Evolutionary conservation across 2,797 vertebrate genomes (phyloP), one percentile per base, ranked within the genome.

Genomic region (Octomys mimax): DNA sequence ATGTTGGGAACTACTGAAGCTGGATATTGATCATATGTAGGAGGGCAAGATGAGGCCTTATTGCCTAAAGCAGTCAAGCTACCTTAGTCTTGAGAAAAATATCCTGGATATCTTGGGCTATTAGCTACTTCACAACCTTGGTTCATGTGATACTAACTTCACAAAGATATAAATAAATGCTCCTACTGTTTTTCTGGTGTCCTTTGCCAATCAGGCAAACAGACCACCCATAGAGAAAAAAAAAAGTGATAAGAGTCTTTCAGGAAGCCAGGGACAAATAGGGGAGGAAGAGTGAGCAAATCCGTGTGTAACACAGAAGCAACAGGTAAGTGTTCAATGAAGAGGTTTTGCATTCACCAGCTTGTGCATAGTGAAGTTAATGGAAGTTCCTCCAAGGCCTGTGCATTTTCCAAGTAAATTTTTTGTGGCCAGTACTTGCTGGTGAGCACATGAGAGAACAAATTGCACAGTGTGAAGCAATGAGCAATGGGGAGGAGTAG

Each of bases 321-420:
- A 59, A 77, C 64, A 70, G 87, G 26, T 54, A 61, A 70, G 79
- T 33, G 49, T 94, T 85, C 59, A 57, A 46, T 75, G 54, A 36
- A 75, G 59, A 86, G 24, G 42, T 91, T 82, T 92, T 90, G 52
- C 75, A 64, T 66, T 86, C 78, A 81, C 26, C 28, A 84, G 26
- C 78, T 92, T 94, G 57, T 90, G 52, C 33, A 54, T 70, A 96
- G 78, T 61, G 28, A 89, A 93, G 68, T n/a, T 31, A 52, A 94
- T 80, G 57, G 81, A 49, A 24, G 39, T 19, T 91, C 49, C 75
- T 42, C 31, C 8, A 87, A 68, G 70, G 26, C 66, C 90, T 21
- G 2, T 81, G 66, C 4, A 33, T 89, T 89, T 90, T 64, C 82
- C 52, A 21, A 3, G 52, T 91, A n/a, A 84, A 57, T 75, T 82